A percentile compares a stretch with the other conserved stretches of the same genome.
These are phyloP conservation scores for Isaurus tuberculatus DNA, from an alignment of 92 coral and sea anemone species.

Conservation along the genomic window DNA sequence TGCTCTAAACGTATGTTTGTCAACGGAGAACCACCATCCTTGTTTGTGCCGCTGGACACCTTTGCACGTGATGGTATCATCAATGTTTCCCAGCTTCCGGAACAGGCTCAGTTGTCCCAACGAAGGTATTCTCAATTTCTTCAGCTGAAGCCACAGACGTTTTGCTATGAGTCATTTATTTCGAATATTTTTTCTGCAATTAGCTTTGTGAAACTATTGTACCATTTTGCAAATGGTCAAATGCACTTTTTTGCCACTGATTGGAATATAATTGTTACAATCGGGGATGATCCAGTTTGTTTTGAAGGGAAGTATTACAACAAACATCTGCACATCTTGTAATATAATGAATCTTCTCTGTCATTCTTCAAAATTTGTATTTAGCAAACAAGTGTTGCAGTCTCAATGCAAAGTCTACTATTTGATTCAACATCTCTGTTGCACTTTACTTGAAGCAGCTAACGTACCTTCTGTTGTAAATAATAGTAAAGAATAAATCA, in stretches of 20 bases:
- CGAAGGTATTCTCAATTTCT: not conserved
- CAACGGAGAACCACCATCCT: not conserved
- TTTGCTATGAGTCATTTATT: not conserved
- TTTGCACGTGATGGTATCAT: not conserved
- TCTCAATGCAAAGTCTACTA: not conserved
- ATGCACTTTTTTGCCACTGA: not conserved
- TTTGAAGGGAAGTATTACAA: not conserved
- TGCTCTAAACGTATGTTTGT: not conserved
- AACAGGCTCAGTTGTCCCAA: not conserved
- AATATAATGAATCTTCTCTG: not conserved
- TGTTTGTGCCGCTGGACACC: not conserved
- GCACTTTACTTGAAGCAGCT: not conserved
- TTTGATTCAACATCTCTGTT: not conserved
- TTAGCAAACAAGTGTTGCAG: slow-evolving; percentile 16
- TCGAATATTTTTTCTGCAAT: not conserved
- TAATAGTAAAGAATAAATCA: not conserved
- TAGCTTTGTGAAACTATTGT: not conserved
- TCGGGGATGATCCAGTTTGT: not conserved
- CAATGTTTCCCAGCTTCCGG: not conserved
- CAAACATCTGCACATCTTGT: not conserved
- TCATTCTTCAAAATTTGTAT: not conserved
- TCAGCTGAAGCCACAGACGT: not conserved
- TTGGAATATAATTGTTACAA: not conserved
- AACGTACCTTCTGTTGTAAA: slow-evolving; percentile 1
- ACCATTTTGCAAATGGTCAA: not conserved